Evolutionary conservation across 2,888 invertebrate species (phyloP).

Genomic region (Plebejus argus): DNA sequence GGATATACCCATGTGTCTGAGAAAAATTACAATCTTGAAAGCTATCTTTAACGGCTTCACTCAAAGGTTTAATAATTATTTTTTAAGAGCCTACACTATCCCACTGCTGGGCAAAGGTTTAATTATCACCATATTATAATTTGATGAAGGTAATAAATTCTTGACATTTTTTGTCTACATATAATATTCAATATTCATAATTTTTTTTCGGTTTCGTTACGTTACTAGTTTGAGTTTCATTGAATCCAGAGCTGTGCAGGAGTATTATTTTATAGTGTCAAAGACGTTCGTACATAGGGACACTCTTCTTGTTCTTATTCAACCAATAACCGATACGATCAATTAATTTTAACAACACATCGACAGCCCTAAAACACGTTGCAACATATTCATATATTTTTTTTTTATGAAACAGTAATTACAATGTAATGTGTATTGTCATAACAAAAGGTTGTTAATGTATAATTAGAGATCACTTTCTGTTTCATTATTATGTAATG

Average conservation of each 20-base stretch:
- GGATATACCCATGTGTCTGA: neutral
- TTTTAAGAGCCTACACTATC: no score
- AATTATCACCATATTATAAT: neutral
- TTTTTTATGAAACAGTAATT: constrained; percentile 46
- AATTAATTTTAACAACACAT: neutral
- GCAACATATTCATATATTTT: constrained; percentile 40
- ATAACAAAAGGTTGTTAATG: constrained; percentile 53
- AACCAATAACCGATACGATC: no score
- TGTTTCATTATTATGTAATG: constrained; percentile 47
- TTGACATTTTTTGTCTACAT: neutral
- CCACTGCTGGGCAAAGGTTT: no score
- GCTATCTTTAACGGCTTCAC: neutral
- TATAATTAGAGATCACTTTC: constrained; percentile 51
- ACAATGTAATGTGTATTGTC: constrained; percentile 46
- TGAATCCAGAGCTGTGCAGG: no score
- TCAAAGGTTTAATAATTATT: no score
- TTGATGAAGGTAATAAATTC: neutral
- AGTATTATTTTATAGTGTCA: no score
- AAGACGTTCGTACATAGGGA: no score
- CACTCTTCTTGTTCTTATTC: neutral
- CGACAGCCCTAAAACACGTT: constrained; percentile 40
- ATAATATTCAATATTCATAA: no score
- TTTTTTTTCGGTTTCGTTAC: neutral
- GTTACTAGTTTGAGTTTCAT: no score
- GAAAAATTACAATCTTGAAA: neutral